Base-by-base conservation (phyloP, 2,797 vertebrate species). In the Gallinago nigripennis region DNA sequence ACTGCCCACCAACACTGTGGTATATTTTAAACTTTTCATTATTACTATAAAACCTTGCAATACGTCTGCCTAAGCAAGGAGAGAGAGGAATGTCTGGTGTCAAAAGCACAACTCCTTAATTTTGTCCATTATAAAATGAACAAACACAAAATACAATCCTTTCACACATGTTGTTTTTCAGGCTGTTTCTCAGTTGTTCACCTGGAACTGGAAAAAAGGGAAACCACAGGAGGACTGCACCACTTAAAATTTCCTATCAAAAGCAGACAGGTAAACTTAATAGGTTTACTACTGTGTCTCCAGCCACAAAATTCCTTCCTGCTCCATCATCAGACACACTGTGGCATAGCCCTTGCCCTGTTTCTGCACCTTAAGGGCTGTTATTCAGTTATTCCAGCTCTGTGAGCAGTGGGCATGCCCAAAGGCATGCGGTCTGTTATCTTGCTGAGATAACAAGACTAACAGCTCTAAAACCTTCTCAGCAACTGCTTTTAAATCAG, bases 401-500 rank as follows among this genome's bases (percentile, higher is more conserved):
- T 5, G 2, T 4, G 33, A 71, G 80, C 73, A 63, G 43, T 2
- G 56, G 63, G 72, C 80, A 48, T 12, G 60, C 71, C 45, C 2
- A 0, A 65, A 48, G 54, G 83, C 83, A 61, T 25, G 35, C 66
- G 31, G 50, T 43, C 68, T 76, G 92, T 75, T 94, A 78, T 4
- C 87, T 58, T 48, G 27, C 63, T 53, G 17, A 43, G 87, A 64
- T 86, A 92, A 83, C 90, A 64, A 64, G 92, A 95, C 73, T 13
- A 58, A 68, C 0, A 0, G 61, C 84, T 90, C 45, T 39, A 56
- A 83, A 88, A 71, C 43, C 48, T 80, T 48, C 66, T 43, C 30
- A 56, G 51, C 25, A 64, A 15, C 37, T 58, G 43, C 65, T 33
- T 63, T 41, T 79, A 19, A 58, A 48, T 98, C 97, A 98, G 94